Conservation (phyloP, 2,888 invertebrate species). For the Sisyra terminalis region DNA sequence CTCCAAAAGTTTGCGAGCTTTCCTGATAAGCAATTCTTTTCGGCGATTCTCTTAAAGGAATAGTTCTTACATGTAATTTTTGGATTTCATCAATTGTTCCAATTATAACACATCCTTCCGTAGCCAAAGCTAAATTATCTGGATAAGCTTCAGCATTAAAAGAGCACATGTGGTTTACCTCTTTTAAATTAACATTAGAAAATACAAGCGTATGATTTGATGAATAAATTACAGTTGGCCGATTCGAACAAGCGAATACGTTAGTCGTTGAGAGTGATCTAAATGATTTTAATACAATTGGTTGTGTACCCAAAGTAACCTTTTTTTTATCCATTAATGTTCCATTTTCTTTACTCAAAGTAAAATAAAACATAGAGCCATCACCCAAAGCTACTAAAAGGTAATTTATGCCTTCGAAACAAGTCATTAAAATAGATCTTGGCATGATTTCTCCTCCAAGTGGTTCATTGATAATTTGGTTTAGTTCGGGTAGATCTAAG, state of each 20-base stretch:
- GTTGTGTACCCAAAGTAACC: slow-evolving; percentile 94
- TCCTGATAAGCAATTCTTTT: slow-evolving; percentile 91
- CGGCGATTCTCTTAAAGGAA: slow-evolving; percentile 88
- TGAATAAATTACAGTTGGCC: slow-evolving; percentile 97
- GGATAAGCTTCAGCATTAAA: slow-evolving; percentile 90
- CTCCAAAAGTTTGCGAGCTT: slow-evolving; percentile 82
- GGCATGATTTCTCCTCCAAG: slow-evolving; percentile 94
- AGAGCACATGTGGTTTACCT: slow-evolving; percentile 96
- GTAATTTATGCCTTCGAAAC: slow-evolving; percentile 83
- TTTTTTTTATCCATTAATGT: slow-evolving; percentile 76
- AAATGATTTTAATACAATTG: slow-evolving; percentile 83
- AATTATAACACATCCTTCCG: slow-evolving; percentile 78
- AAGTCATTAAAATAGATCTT: slow-evolving; percentile 85
- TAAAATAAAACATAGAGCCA: slow-evolving; percentile 95
- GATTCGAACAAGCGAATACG: slow-evolving; percentile 96
- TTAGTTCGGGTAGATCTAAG: slow-evolving; percentile 62
- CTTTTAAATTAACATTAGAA: slow-evolving; percentile 91
- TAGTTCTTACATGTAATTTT: slow-evolving; percentile 90
- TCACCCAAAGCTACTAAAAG: slow-evolving; percentile 88
- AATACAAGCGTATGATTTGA: slow-evolving; percentile 97
- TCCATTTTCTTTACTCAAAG: slow-evolving; percentile 59
- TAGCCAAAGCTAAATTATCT: slow-evolving; percentile 80
- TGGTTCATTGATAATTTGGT: slow-evolving; percentile 70
- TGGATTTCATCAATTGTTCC: slow-evolving; percentile 96
- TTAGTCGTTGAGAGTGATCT: slow-evolving; percentile 81